Conservation (phyloP, 1,140 invertebrate genomes). For the Tyrophagus putrescentiae region DNA sequence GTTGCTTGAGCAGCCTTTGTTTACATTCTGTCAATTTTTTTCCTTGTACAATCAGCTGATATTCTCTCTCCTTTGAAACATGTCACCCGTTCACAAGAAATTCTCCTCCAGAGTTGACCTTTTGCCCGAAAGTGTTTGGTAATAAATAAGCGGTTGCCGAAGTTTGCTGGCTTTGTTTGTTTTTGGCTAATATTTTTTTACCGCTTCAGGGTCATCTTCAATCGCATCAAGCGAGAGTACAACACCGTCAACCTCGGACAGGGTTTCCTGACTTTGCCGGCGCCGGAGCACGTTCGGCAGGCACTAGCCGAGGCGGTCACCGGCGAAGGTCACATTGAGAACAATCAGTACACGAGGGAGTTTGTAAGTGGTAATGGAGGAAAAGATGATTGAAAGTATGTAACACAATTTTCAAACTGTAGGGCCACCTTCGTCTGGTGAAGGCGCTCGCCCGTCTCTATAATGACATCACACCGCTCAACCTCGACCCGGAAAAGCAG, state of each 20-base stretch:
- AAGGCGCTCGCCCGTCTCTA: slow-evolving; percentile 69
- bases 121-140: slow-evolving; percentile 29
- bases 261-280: slow-evolving; percentile 86
- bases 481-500: slow-evolving; percentile 64
- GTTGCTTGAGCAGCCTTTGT: no score
- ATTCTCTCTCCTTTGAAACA: no score
- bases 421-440: slow-evolving; percentile 82
- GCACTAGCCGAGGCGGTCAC: slow-evolving; percentile 51
- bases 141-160: slow-evolving; percentile 9
- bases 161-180: no score
- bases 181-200: no score
- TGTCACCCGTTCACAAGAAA: no score
- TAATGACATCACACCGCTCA: slow-evolving; percentile 51
- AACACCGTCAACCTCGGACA: slow-evolving; percentile 70
- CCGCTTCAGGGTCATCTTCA: background rate
- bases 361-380: slow-evolving; percentile 35
- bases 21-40: no score
- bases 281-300: slow-evolving; percentile 60
- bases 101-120: slow-evolving; percentile 24
- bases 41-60: no score
- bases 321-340: slow-evolving; percentile 46
- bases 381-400: background rate
- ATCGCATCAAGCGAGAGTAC: no score
- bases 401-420: slow-evolving; percentile 30
- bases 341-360: slow-evolving; percentile 68